phyloP scores from a whole-genome alignment of 2,113 vertebrate genomes.

The Dipodomys stephensi region DNA sequence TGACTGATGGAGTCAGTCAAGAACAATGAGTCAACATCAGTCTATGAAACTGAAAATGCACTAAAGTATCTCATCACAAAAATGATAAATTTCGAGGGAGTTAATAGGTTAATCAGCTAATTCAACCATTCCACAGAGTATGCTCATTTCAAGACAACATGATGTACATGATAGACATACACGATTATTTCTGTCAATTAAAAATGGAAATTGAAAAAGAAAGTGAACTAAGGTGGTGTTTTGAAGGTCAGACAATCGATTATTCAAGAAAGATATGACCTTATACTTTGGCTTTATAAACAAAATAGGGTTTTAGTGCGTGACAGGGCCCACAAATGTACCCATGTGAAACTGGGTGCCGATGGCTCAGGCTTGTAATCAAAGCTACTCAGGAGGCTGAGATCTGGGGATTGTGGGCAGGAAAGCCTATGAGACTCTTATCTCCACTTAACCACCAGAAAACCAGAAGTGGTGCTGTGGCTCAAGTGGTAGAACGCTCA shows the following conservation, averaged over 20 bases:
- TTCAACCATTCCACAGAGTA: background rate
- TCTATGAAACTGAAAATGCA: conserved; percentile 4
- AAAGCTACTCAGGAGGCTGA: too few relatives aligned
- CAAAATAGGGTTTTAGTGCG: background rate
- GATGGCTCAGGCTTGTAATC: too few relatives aligned
- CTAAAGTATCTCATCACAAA: background rate
- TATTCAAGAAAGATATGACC: background rate
- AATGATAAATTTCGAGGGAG: background rate
- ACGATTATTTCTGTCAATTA: background rate
- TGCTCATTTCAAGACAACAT: background rate
- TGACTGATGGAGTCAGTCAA: conserved; percentile 47
- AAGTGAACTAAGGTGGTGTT: background rate
- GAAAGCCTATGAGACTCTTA: too few relatives aligned
- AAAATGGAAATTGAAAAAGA: background rate
- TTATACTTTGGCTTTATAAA: background rate
- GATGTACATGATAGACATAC: background rate
- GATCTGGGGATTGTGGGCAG: too few relatives aligned
- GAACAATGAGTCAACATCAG: conserved; percentile 13
- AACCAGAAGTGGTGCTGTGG: too few relatives aligned
- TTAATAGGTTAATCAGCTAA: background rate
- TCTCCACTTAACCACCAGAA: too few relatives aligned
- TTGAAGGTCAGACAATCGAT: background rate
- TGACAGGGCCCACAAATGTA: rapidly evolving
- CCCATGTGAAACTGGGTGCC: too few relatives aligned
- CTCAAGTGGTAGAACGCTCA: too few relatives aligned